These are phyloP conservation scores for Chymomyza caudatula DNA, from an alignment of 2,888 invertebrate species.

Conservation along the genomic window DNA sequence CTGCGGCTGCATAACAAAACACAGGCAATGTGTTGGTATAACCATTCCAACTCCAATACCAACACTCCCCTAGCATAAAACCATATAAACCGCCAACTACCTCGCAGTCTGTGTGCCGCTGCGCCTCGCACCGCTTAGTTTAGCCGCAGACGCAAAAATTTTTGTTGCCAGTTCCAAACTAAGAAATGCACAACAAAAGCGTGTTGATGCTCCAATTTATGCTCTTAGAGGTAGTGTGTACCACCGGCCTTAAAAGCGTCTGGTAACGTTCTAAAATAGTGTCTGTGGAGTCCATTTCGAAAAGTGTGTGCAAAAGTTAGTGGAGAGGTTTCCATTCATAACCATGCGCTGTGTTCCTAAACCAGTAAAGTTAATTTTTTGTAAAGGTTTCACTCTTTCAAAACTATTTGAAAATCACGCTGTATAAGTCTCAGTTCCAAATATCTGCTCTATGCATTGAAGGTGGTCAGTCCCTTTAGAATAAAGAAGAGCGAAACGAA, in stretches of 20 bases:
- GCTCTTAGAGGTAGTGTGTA: background rate
- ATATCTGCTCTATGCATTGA: too few relatives aligned
- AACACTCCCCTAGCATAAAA: background rate
- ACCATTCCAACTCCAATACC: background rate
- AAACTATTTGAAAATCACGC: too few relatives aligned
- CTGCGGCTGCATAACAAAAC: slow-evolving; percentile 39
- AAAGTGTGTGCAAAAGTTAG: too few relatives aligned
- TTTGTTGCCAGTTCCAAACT: slow-evolving; percentile 25
- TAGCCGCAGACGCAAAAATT: slow-evolving; percentile 25
- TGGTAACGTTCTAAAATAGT: background rate
- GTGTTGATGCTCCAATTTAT: background rate
- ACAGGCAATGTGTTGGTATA: background rate
- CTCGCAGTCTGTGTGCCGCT: slow-evolving; percentile 4
- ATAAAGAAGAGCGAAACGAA: too few relatives aligned
- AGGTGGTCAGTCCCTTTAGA: too few relatives aligned
- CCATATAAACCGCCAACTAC: slow-evolving; percentile 3
- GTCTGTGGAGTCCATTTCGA: background rate
- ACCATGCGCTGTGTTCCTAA: too few relatives aligned
- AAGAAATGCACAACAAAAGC: slow-evolving; percentile 27
- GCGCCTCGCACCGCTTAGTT: slow-evolving; percentile 19
- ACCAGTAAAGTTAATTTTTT: too few relatives aligned
- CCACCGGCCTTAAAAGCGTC: background rate
- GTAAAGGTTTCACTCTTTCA: too few relatives aligned
- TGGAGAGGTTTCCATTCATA: too few relatives aligned
- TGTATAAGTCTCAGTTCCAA: too few relatives aligned